Conservation (phyloP, 2,797 vertebrate genomes). For the Etheostoma perlongum region DNA sequence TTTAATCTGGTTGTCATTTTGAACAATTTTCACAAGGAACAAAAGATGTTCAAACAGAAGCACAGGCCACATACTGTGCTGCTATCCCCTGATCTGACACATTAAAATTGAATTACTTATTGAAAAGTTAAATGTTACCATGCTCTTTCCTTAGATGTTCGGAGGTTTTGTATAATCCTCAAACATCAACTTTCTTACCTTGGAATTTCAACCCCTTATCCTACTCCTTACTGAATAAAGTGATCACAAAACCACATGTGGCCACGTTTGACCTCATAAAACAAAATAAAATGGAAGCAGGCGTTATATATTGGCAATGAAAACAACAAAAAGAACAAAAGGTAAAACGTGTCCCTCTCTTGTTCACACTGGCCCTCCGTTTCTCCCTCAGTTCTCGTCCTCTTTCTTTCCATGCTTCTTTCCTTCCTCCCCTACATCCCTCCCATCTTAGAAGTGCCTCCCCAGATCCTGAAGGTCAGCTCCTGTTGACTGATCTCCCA, state of each 20-base stretch:
- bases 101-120: no score
- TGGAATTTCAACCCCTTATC: no score
- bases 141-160: no score
- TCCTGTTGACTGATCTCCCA: constrained; percentile 66
- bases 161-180: no score
- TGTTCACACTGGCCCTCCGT: not conserved
- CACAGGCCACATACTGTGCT: constrained; percentile 1
- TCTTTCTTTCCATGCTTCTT: not conserved
- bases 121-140: no score
- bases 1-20: not conserved
- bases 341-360: not conserved
- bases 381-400: not conserved
- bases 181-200: no score
- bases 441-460: constrained; percentile 13
- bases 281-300: not conserved
- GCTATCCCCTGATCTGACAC: not conserved
- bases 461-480: constrained; percentile 76
- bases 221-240: not conserved
- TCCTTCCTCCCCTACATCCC: not conserved
- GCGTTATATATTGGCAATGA: not conserved
- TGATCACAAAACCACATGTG: not conserved
- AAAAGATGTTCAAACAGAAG: not conserved
- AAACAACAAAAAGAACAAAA: not conserved
- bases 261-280: not conserved
- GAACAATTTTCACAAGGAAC: not conserved